phyloP scores from a whole-genome alignment of 2,888 invertebrate species.

The Nysson spinosus region DNA sequence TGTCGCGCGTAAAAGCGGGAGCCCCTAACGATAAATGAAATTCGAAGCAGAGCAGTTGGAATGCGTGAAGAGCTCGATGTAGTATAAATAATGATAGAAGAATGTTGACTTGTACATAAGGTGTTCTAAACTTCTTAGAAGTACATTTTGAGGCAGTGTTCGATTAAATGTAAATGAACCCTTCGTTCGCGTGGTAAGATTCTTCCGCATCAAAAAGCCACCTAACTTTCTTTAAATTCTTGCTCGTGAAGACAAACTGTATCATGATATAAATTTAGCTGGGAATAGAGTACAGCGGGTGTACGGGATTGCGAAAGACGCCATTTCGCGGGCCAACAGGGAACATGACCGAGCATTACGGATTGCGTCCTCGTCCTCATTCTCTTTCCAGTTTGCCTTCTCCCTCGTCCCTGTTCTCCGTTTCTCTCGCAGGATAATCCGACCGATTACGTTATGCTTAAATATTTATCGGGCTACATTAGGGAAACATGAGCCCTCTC shows the following conservation, averaged over 20 bases:
- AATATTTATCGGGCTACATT: constrained; percentile 76
- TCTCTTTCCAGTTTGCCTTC: constrained; percentile 2
- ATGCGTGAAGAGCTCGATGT: constrained; percentile 8
- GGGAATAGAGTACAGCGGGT: constrained; percentile 52
- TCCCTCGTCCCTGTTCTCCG: constrained; percentile 24
- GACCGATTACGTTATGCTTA: constrained; percentile 75
- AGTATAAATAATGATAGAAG: too few relatives aligned
- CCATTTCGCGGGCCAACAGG: constrained; percentile 62
- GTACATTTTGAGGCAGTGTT: too few relatives aligned
- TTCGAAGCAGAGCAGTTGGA: constrained; percentile 36
- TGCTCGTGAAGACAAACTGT: too few relatives aligned
- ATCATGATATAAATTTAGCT: too few relatives aligned
- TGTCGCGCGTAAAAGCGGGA: constrained; percentile 70
- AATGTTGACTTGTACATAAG: too few relatives aligned
- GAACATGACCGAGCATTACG: constrained; percentile 60
- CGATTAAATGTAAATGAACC: too few relatives aligned
- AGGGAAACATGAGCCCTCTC: constrained; percentile 75
- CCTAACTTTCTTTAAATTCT: too few relatives aligned
- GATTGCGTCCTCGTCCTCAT: constrained; percentile 45
- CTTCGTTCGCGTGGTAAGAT: too few relatives aligned
- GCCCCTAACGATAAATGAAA: constrained; percentile 43
- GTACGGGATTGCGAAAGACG: constrained; percentile 71
- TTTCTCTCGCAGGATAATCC: constrained; percentile 67
- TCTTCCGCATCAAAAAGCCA: too few relatives aligned
- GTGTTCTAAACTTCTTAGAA: too few relatives aligned